Conservation (phyloP, 2,888 invertebrate species). For the Melolontha melolontha region DNA sequence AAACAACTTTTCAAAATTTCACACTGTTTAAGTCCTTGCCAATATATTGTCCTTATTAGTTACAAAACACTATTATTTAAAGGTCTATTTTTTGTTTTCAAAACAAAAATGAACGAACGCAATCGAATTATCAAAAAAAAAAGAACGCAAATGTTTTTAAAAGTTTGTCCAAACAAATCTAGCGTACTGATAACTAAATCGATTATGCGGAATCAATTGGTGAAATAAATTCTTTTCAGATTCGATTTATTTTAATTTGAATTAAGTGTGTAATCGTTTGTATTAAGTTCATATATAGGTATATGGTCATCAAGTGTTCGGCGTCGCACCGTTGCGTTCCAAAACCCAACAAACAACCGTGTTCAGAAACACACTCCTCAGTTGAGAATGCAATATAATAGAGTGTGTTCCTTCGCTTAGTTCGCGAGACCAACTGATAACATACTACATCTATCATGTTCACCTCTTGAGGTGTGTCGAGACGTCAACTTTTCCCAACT, state of each 20-base stretch:
- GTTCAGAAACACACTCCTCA: conserved; percentile 36
- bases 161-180: conserved; percentile 5
- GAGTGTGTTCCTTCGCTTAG: conserved; percentile 41
- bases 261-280: conserved; percentile 51
- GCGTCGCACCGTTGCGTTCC: conserved; percentile 47
- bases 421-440: conserved; percentile 58
- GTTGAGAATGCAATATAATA: conserved; percentile 17
- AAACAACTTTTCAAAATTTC: too few relatives aligned
- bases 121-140: too few relatives aligned
- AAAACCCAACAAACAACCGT: conserved; percentile 48
- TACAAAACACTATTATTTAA: too few relatives aligned
- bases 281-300: conserved; percentile 42
- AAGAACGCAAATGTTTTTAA: too few relatives aligned
- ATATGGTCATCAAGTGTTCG: conserved; percentile 22
- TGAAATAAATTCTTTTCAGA: conserved; percentile 46
- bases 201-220: conserved; percentile 48
- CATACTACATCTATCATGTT: conserved; percentile 58
- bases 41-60: too few relatives aligned
- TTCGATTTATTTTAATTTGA: conserved; percentile 44
- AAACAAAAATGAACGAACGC: too few relatives aligned
- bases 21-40: too few relatives aligned
- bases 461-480: conserved; percentile 64
- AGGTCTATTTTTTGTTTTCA: too few relatives aligned
- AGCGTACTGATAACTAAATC: conserved; percentile 32
- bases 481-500: conserved; percentile 56